Evolutionary conservation across 2,113 vertebrate species (phyloP).

Genomic region (Antigone vipio): DNA sequence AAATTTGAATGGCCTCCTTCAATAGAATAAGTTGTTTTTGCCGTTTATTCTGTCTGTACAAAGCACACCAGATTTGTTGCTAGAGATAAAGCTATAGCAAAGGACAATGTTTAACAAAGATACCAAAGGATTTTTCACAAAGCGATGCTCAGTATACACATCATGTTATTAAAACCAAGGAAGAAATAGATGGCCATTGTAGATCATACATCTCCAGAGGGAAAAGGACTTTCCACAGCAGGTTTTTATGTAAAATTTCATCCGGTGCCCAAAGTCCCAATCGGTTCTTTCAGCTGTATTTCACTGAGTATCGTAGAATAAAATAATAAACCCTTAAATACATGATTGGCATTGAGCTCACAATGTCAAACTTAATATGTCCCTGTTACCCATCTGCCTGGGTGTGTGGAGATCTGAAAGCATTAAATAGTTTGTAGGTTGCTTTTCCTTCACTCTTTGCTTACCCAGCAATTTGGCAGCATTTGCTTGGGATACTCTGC

Average conservation of each 20-base stretch:
- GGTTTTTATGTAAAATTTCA: neutral
- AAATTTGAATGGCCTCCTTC: neutral
- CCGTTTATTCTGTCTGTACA: neutral
- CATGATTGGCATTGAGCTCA: neutral
- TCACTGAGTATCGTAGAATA: neutral
- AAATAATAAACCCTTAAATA: neutral
- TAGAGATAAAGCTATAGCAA: neutral
- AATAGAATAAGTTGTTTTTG: neutral
- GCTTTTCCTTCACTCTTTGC: neutral
- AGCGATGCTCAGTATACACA: neutral
- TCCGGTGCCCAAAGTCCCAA: fast-evolving
- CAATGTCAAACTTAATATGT: neutral
- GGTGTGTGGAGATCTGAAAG: neutral
- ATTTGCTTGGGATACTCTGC: neutral
- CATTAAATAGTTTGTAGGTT: neutral
- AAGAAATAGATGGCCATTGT: neutral
- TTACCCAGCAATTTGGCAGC: neutral
- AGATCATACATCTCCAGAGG: neutral
- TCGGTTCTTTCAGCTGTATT: neutral
- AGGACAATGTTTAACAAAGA: neutral
- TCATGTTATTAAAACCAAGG: neutral
- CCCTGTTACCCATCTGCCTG: neutral
- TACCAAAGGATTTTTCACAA: conserved; percentile 1
- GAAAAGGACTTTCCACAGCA: neutral
- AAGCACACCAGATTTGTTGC: neutral